A percentile compares a stretch with the other conserved stretches of the same genome.
Conservation (phyloP, 2,888 invertebrate species). For the Drosophila robusta region DNA sequence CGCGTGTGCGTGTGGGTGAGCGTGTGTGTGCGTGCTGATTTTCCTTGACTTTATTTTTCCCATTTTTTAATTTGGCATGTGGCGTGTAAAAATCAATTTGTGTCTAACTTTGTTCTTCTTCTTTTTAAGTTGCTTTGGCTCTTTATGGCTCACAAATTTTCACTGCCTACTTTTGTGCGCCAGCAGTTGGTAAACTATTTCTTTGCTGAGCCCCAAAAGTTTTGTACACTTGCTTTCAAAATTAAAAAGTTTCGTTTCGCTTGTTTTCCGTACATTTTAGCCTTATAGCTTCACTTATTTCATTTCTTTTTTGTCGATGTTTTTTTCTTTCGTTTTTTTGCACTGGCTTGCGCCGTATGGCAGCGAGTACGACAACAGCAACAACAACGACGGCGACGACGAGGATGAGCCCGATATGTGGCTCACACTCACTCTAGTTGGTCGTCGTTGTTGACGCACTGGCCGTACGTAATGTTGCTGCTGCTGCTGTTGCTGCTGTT, state of each 20-base stretch:
- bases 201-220: conserved; percentile 31
- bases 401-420: conserved; percentile 50
- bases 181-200: conserved; percentile 50
- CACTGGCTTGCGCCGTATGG: conserved; percentile 70
- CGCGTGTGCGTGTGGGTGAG: conserved; percentile 27
- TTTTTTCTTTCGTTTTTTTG: conserved; percentile 36
- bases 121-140: conserved; percentile 11
- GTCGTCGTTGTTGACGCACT: conserved; percentile 45
- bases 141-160: conserved; percentile 35
- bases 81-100: conserved; percentile 71
- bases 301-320: conserved; percentile 18
- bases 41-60: conserved; percentile 57
- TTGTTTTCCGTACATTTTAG: conserved; percentile 45
- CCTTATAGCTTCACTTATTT: conserved; percentile 54
- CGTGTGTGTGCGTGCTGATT: conserved; percentile 40
- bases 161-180: conserved; percentile 68
- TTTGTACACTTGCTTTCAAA: conserved; percentile 57
- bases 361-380: conserved; percentile 48
- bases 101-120: conserved; percentile 45
- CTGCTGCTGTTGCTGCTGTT: conserved; percentile 26
- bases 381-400: conserved; percentile 31
- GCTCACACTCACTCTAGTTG: conserved; percentile 46
- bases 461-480: conserved; percentile 49
- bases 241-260: conserved; percentile 62
- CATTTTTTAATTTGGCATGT: conserved; percentile 33